A percentile compares a stretch with the other conserved stretches of the same genome.
Evolutionary conservation across 2,797 vertebrate species (phyloP).

Genomic region (Cyprinodon diabolis): DNA sequence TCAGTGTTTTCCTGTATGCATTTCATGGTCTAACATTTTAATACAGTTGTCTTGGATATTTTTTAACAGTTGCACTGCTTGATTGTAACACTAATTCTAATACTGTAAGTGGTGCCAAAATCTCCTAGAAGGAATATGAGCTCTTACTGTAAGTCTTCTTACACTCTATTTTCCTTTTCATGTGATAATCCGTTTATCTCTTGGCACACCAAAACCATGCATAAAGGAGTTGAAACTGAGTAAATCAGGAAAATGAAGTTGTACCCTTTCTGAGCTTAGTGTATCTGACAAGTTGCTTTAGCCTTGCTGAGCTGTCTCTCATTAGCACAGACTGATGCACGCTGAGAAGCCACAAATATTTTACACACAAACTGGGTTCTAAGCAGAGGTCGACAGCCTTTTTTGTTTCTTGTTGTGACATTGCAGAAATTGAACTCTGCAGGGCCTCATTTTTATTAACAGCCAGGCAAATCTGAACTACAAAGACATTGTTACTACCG

Average conservation of each 20-base stretch:
- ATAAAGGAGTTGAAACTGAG: slow-evolving; percentile 37
- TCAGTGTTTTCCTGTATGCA: neutral
- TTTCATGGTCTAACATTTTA: neutral
- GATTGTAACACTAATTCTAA: neutral
- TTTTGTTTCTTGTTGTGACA: slow-evolving; percentile 33
- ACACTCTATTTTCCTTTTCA: slow-evolving; percentile 36
- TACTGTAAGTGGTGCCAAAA: neutral
- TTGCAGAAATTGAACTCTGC: slow-evolving; percentile 50
- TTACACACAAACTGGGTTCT: slow-evolving; percentile 53
- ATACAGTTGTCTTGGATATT: neutral
- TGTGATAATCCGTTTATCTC: slow-evolving; percentile 72
- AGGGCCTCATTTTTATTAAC: slow-evolving; percentile 48
- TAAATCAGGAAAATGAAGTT: slow-evolving; percentile 62
- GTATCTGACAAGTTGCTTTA: slow-evolving; percentile 40
- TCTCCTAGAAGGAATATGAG: slow-evolving; percentile 12
- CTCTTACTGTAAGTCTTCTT: slow-evolving; percentile 26
- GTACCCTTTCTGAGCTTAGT: slow-evolving; percentile 45
- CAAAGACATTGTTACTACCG: slow-evolving; percentile 27
- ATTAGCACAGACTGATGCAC: slow-evolving; percentile 61
- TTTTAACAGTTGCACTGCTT: neutral
- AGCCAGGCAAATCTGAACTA: slow-evolving; percentile 22
- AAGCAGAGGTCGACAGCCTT: slow-evolving; percentile 39
- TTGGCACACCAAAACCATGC: slow-evolving; percentile 57
- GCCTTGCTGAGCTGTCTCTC: slow-evolving; percentile 53
- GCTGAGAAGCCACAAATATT: slow-evolving; percentile 45